Conservation (phyloP, 2,113 vertebrate genomes). For the Smithornis capensis region DNA sequence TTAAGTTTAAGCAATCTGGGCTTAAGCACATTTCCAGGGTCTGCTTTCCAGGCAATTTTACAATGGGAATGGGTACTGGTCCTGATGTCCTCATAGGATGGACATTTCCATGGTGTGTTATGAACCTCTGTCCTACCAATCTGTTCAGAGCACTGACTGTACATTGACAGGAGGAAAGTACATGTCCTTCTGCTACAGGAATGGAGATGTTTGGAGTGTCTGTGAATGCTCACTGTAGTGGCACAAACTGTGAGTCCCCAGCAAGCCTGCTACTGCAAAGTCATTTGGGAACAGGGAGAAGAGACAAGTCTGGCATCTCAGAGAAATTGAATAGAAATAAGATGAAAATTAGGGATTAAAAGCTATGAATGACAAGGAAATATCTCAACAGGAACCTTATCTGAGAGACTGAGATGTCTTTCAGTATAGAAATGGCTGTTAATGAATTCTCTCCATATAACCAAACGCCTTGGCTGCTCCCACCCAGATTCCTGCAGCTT, state of each 20-base stretch:
- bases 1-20: neutral
- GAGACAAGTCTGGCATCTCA: neutral
- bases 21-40: neutral
- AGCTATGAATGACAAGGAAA: neutral
- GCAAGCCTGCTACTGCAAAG: neutral
- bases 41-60: neutral
- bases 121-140: neutral
- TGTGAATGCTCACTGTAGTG: neutral
- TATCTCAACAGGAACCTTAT: slow-evolving; percentile 23
- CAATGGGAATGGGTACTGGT: neutral
- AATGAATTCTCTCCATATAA: neutral
- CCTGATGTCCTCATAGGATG: neutral
- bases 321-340: neutral
- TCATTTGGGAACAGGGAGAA: neutral
- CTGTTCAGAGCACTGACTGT: neutral
- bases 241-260: neutral
- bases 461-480: neutral
- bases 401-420: neutral
- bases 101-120: neutral
- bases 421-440: neutral
- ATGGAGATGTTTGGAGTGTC: neutral
- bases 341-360: neutral
- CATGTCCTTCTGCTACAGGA: neutral
- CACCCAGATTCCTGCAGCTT: slow-evolving; percentile 8
- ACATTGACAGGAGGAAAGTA: neutral